Base-by-base conservation (phyloP, 2,797 vertebrate species). In the Malurus leucopterus region DNA sequence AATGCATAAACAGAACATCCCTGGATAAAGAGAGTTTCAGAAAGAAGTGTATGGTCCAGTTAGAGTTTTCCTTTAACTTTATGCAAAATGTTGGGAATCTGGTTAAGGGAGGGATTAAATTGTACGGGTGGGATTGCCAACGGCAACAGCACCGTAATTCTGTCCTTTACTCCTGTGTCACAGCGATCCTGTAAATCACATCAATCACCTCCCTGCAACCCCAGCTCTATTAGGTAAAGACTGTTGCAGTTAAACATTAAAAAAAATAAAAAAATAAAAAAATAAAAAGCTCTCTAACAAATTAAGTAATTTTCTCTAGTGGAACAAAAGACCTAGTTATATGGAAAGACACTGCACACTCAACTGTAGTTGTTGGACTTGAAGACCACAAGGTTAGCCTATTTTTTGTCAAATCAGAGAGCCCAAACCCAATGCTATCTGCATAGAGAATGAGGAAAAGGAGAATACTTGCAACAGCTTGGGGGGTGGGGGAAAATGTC, bases 271-370 rank as follows among this genome's bases (percentile, higher is more conserved):
- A 49, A 47, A 34, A 34, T n/a, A n/a, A 36, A 57, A 10, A 49
- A 47, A 57, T 32, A 51, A 76, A 64, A 64, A 36, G 13, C 72
- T 85, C 46, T 91, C 76, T 84, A 82, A 76, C 57, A 92, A 95
- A 89, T 91, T 75, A 91, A 91, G 69, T 88, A 5, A 88, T 94
- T 94, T 93, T 91, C 85, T 94, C 44, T 55, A 82, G 85, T 88
- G 64, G 57, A 92, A 94, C 47, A 91, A 86, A 93, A 94, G 61
- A 71, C 50, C 14, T 34, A 79, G 80, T 82, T 86, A 71, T 55
- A 86, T 36, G 54, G 82, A 74, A 86, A 69, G 85, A 70, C 24
- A 46, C 7, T 44, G 43, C 38, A 88, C 34, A 43, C 69, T 85
- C 67, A 86, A 41, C 57, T 83, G 43, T 51, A 43, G 72, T 81